A percentile compares a stretch with the other conserved stretches of the same genome.
phyloP scores from a whole-genome alignment of 2,113 vertebrate genomes.

The Hippolais icterina region DNA sequence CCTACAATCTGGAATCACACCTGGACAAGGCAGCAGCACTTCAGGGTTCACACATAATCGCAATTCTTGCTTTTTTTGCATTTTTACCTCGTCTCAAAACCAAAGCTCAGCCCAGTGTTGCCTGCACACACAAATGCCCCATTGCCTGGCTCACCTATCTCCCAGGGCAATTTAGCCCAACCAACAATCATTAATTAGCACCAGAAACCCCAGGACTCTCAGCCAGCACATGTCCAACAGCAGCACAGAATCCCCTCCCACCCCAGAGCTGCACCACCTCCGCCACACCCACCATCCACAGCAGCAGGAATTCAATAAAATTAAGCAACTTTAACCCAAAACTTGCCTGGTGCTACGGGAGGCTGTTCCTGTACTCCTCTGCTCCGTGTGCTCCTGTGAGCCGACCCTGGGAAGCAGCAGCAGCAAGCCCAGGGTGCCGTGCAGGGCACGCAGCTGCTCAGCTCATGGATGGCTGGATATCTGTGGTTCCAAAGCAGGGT shows the following conservation, averaged over 20 bases:
- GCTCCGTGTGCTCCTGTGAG: accelerated
- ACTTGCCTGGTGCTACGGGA: neutral
- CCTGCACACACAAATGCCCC: neutral
- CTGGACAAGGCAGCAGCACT: accelerated
- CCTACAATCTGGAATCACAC: neutral
- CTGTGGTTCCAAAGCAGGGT: neutral
- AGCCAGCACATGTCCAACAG: neutral
- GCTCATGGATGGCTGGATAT: accelerated
- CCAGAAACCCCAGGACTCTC: neutral
- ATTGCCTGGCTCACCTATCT: neutral
- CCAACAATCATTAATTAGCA: neutral
- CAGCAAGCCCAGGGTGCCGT: accelerated
- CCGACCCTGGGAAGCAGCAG: neutral
- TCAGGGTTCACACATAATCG: accelerated
- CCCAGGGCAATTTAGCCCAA: neutral
- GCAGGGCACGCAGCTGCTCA: neutral
- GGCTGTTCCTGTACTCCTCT: neutral
- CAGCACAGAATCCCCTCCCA: neutral
- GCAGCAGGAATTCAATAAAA: neutral
- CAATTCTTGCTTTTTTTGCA: neutral
- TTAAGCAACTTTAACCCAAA: neutral
- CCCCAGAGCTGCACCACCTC: neutral
- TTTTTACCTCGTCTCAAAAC: neutral
- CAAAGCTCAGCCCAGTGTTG: neutral
- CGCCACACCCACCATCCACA: accelerated